These are phyloP conservation scores for Hirtodrosophila cameraria DNA, from an alignment of 2,888 invertebrate species.

Conservation along the genomic window DNA sequence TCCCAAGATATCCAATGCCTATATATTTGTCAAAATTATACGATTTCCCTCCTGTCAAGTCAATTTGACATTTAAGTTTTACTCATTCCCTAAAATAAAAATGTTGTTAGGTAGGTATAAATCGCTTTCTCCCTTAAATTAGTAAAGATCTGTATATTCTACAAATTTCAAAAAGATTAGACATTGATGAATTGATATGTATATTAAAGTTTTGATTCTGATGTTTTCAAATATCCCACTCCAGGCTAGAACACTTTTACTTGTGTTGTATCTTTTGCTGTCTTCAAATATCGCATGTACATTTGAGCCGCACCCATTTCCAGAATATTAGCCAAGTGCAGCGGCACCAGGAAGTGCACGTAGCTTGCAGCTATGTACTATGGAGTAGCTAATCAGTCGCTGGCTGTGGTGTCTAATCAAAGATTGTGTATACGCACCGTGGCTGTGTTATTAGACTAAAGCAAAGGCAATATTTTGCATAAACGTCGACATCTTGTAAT, in stretches of 20 bases:
- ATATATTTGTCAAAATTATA: no score
- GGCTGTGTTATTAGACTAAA: slow-evolving; percentile 58
- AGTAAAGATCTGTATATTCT: neutral
- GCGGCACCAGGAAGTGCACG: slow-evolving; percentile 38
- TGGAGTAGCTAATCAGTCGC: slow-evolving; percentile 20
- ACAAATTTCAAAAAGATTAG: no score
- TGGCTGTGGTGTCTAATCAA: slow-evolving; percentile 54
- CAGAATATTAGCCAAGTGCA: slow-evolving; percentile 29
- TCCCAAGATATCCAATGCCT: no score
- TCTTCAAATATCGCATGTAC: slow-evolving; percentile 3
- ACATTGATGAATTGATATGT: no score
- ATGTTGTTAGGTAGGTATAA: no score
- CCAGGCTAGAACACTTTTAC: slow-evolving; percentile 4
- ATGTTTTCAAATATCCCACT: no score
- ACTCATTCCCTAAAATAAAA: no score
- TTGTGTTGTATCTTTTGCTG: neutral
- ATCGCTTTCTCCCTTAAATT: no score
- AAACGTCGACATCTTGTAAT: slow-evolving; percentile 68
- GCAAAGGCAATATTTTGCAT: slow-evolving; percentile 66
- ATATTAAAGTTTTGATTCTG: no score
- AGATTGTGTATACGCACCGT: slow-evolving; percentile 73
- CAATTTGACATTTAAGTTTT: no score
- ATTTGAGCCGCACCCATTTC: slow-evolving; percentile 43
- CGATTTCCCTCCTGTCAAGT: no score
- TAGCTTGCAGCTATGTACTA: slow-evolving; percentile 2